Evolutionary conservation across 2,888 invertebrate genomes (phyloP).

Genomic region (Piscicola geometra): DNA sequence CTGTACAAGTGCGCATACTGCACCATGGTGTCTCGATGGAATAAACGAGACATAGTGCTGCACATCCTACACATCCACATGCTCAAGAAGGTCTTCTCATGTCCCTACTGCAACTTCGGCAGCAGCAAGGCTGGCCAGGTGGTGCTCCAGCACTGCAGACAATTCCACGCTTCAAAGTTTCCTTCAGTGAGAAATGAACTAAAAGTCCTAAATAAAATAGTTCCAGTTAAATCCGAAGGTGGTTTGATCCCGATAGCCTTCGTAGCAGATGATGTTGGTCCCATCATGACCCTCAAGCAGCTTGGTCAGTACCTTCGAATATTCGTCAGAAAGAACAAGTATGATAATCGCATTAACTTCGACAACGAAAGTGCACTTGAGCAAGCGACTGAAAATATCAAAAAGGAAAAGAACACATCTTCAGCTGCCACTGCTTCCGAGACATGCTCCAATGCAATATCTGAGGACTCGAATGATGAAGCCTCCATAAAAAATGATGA

Average conservation of each 20-base stretch:
- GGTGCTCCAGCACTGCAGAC: conserved; percentile 31
- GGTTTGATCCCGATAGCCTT: conserved; percentile 26
- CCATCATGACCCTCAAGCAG: conserved; percentile 32
- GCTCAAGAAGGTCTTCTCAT: conserved; percentile 37
- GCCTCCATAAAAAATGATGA: too few relatives aligned
- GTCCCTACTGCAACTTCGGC: conserved; percentile 37
- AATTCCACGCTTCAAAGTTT: conserved; percentile 28
- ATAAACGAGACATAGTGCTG: conserved; percentile 35
- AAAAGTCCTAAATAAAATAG: conserved; percentile 34
- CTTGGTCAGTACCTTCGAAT: conserved; percentile 25
- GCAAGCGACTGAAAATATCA: too few relatives aligned
- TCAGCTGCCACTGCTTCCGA: too few relatives aligned
- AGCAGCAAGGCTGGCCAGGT: conserved; percentile 36
- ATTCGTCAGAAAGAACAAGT: conserved; percentile 23
- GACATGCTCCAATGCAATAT: too few relatives aligned
- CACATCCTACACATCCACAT: conserved; percentile 38
- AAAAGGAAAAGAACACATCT: too few relatives aligned
- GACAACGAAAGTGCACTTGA: not conserved
- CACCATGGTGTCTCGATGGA: conserved; percentile 36
- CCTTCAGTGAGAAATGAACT: conserved; percentile 32
- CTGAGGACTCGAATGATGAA: not conserved
- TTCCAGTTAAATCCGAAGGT: conserved; percentile 27
- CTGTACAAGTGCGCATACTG: conserved; percentile 39
- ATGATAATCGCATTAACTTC: not conserved
- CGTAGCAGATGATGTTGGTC: conserved; percentile 30